Base-by-base conservation (phyloP, 1,140 invertebrate genomes). In the Aleiodes sp. region DNA sequence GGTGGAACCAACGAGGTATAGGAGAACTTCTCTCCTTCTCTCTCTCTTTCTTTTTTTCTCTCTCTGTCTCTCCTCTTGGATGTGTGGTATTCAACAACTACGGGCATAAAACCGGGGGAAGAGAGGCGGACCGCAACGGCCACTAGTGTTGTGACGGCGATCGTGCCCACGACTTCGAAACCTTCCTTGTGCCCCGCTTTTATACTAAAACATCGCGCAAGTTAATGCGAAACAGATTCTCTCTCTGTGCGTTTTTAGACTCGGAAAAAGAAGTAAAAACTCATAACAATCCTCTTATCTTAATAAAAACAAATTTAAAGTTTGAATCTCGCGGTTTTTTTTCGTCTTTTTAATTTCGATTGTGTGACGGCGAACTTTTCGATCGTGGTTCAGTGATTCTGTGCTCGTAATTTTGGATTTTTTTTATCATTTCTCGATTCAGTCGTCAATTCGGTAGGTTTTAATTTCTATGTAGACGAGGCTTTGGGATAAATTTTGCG, bases 81-180 rank as follows among this genome's bases (percentile, higher is more conserved):
- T 43, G 21, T 41, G 28, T 41, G 63, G 63, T 41, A 41, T 41
- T 60, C 61, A 70, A 46, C 10, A 70, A 39, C 63, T 52, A 56
- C 41, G 28, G 37, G 61, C 39, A 16, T 57, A 41, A 57, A 24
- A 46, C 56, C 12, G 59, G 12, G 39, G 19, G 56, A 56, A 72
- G 73, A 73, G 56, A 73, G 69, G 71, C 64, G 62, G 60, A 57
- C 46, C 68, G 65, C 68, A 39, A 65, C 65, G 70, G 75, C 79
- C 75, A 76, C 79, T 79, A 82, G 81, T 82, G 77, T 82, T 81
- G 78, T 80, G 80, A 81, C 80, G 78, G 78, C 79, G 71, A 82
- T 75, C 73, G 78, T 78, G 74, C 70, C 78, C 78, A 78, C 76
- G 76, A 79, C 73, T 76, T 73, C 43, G 70, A 65, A 65, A 69